Evolutionary conservation across 2,113 vertebrate species (phyloP).

Genomic region (Astatoreochromis straeleni): DNA sequence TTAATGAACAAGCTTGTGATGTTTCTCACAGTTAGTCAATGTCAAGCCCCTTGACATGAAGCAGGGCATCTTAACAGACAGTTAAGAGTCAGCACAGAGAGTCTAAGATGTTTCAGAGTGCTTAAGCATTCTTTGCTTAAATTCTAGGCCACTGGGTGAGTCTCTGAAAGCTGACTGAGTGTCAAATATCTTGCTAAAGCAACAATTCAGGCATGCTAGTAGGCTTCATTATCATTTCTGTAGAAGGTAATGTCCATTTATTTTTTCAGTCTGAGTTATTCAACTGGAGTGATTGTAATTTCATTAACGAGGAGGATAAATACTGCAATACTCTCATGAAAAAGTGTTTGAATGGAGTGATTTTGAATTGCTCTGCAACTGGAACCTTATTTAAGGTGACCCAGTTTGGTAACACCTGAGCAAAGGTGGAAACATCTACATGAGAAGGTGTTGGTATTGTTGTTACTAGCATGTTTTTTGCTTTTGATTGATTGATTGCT

Average conservation of each 20-base stretch:
- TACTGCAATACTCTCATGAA: neutral
- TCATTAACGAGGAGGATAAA: neutral
- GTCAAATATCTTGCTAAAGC: neutral
- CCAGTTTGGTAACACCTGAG: neutral
- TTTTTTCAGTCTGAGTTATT: neutral
- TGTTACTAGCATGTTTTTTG: neutral
- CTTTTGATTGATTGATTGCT: too few species aligned
- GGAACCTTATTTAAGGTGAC: neutral
- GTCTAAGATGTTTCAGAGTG: neutral
- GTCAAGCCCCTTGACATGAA: neutral
- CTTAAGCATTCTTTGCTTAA: neutral
- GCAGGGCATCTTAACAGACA: neutral
- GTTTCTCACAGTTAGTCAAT: neutral
- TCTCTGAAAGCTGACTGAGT: neutral
- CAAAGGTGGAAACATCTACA: neutral
- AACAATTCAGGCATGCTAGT: neutral
- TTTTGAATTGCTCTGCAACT: neutral
- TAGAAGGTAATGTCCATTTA: neutral
- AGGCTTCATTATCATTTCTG: neutral
- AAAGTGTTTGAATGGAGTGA: fast-evolving
- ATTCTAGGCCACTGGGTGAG: neutral
- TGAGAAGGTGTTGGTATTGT: neutral
- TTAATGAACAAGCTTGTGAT: neutral
- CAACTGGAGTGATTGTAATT: fast-evolving
- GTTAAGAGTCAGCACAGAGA: neutral